Evolutionary conservation across 2,797 vertebrate species (phyloP).

Genomic region (Pangasius krempfi): DNA sequence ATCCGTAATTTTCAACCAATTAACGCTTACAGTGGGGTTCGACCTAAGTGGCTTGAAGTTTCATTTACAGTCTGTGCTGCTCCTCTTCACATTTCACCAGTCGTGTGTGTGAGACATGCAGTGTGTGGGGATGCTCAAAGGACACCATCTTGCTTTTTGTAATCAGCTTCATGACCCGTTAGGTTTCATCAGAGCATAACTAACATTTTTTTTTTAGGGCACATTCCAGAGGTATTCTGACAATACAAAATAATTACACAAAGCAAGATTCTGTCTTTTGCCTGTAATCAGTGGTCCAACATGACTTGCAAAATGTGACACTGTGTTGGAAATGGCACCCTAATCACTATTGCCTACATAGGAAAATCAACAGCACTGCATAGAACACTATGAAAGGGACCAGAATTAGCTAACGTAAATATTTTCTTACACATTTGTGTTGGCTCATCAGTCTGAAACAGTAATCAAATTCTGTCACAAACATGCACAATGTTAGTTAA

Average conservation of each 20-base stretch:
- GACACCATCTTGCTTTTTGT: constrained; percentile 33
- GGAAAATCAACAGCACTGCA: background rate
- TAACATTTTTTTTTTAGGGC: background rate
- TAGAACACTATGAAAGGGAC: background rate
- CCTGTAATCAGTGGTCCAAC: background rate
- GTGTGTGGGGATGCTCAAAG: constrained; percentile 21
- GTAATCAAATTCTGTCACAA: background rate
- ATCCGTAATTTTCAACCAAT: constrained; percentile 13
- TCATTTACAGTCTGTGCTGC: background rate
- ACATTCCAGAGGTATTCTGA: constrained; percentile 6
- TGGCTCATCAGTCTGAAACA: background rate
- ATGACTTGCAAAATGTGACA: background rate
- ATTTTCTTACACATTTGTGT: background rate
- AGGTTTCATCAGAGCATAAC: constrained; percentile 2
- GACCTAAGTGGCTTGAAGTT: background rate
- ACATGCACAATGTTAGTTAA: background rate
- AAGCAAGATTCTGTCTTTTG: constrained; percentile 1
- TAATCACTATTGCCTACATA: background rate
- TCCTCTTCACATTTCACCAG: constrained; percentile 9
- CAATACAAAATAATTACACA: background rate
- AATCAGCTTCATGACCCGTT: constrained; percentile 15
- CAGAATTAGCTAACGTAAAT: background rate
- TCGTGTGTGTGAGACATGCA: background rate
- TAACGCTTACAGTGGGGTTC: background rate
- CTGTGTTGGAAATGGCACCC: constrained; percentile 5